Conservation (phyloP, 2,113 vertebrate species). For the Anguilla rostrata region DNA sequence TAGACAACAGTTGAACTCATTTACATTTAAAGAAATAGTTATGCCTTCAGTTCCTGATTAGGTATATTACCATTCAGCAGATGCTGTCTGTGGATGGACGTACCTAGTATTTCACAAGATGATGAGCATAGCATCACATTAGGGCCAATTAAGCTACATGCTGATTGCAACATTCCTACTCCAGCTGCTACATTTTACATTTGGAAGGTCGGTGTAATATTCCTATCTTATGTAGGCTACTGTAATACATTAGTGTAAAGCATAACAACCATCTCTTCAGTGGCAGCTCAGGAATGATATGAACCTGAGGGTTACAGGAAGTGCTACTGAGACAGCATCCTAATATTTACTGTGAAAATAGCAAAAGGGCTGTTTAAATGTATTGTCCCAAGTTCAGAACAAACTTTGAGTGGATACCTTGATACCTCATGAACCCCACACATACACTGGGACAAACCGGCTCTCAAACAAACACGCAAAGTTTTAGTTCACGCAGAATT, state of each 20-base stretch:
- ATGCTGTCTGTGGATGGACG: neutral
- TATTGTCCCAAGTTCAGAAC: neutral
- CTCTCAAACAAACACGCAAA: neutral
- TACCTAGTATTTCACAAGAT: neutral
- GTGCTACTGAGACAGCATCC: neutral
- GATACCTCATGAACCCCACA: neutral
- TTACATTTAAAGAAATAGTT: too few relatives aligned
- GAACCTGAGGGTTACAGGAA: neutral
- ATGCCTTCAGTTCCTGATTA: neutral
- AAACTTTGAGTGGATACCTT: neutral
- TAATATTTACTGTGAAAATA: neutral
- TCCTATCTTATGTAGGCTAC: neutral
- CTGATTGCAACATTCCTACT: neutral
- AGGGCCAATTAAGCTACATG: neutral
- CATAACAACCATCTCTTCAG: too few relatives aligned
- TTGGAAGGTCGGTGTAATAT: neutral
- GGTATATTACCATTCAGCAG: neutral
- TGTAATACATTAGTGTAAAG: neutral
- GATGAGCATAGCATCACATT: neutral
- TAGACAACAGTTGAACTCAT: too few relatives aligned
- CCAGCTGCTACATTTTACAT: neutral
- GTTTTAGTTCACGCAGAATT: neutral
- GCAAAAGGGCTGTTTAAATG: neutral
- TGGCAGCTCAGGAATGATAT: neutral
- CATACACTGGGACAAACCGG: neutral